Evolutionary conservation across 35 echinoderm and acorn worm genomes (phyloP).

Genomic region (Apostichopus parvimensis): DNA sequence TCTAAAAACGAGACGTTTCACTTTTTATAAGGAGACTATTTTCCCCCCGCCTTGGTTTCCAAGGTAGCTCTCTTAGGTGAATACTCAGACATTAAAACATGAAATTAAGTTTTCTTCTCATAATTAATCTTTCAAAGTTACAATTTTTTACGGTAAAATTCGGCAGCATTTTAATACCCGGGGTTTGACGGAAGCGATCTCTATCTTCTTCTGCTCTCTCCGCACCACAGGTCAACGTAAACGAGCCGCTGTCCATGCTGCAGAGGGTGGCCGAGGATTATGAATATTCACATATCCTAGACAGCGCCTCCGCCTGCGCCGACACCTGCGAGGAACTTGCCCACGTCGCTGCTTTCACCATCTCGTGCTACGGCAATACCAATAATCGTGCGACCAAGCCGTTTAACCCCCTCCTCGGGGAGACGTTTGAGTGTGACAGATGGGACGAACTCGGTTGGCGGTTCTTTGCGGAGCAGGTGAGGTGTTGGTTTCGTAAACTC

Average conservation of each 20-base stretch:
- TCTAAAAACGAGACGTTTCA: no score
- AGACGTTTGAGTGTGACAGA: slow-evolving; percentile 93
- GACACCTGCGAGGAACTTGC: slow-evolving; percentile 88
- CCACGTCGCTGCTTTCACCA: slow-evolving; percentile 85
- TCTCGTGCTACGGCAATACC: slow-evolving; percentile 78
- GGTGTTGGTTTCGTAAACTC: not conserved
- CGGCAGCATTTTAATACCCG: no score
- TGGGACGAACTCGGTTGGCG: slow-evolving; percentile 90
- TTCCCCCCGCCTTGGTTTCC: no score
- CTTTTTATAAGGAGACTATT: no score
- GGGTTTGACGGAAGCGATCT: no score
- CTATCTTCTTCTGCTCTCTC: no score
- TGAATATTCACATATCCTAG: slow-evolving; percentile 81
- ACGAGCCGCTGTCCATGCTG: slow-evolving; percentile 97
- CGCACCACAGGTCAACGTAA: slow-evolving; percentile 88
- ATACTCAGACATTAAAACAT: no score
- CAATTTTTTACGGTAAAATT: no score
- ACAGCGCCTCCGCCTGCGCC: slow-evolving; percentile 78
- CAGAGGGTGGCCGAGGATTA: slow-evolving; percentile 91
- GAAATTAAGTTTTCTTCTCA: no score
- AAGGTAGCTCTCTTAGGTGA: no score
- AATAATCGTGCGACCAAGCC: slow-evolving; percentile 87
- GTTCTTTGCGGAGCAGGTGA: slow-evolving; percentile 93
- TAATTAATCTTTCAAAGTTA: no score
- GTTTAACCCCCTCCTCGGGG: slow-evolving; percentile 96